Evolutionary conservation across 2,888 invertebrate genomes (phyloP).

Genomic region (Leptogaster cylindrica): DNA sequence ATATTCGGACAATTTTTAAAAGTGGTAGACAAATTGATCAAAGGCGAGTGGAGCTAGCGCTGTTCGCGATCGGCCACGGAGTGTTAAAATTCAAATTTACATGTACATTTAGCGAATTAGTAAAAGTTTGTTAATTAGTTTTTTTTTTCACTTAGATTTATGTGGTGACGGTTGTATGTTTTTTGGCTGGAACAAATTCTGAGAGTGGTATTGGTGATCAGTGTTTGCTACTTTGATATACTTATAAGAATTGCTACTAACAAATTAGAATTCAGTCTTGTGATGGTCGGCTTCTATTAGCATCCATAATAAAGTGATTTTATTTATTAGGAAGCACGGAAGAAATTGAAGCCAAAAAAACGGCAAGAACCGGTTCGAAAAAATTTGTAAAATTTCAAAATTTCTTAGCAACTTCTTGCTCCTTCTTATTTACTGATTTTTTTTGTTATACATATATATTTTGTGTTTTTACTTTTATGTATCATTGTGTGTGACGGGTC

Average conservation of each 20-base stretch:
- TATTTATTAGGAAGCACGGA: slow-evolving; percentile 27
- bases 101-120: slow-evolving; percentile 35
- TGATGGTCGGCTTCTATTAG: too few relatives aligned
- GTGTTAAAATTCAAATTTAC: slow-evolving; percentile 29
- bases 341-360: slow-evolving; percentile 29
- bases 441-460: too few relatives aligned
- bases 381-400: slow-evolving; percentile 22
- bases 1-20: neutral
- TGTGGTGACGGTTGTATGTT: too few relatives aligned
- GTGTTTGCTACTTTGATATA: too few relatives aligned
- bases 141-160: slow-evolving; percentile 9
- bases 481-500: too few relatives aligned
- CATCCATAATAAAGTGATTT: slow-evolving; percentile 33
- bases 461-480: too few relatives aligned
- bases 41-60: neutral
- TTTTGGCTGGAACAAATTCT: too few relatives aligned
- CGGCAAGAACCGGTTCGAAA: slow-evolving; percentile 18
- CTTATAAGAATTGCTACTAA: too few relatives aligned
- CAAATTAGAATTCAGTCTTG: too few relatives aligned
- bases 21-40: neutral
- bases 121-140: slow-evolving; percentile 35
- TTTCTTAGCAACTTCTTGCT: slow-evolving; percentile 1
- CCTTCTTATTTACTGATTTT: too few relatives aligned
- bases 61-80: neutral
- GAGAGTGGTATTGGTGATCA: too few relatives aligned